Evolutionary conservation across 2,888 invertebrate genomes (phyloP), one percentile per base, ranked within the genome.

Genomic region (Criorhina ranunculi): DNA sequence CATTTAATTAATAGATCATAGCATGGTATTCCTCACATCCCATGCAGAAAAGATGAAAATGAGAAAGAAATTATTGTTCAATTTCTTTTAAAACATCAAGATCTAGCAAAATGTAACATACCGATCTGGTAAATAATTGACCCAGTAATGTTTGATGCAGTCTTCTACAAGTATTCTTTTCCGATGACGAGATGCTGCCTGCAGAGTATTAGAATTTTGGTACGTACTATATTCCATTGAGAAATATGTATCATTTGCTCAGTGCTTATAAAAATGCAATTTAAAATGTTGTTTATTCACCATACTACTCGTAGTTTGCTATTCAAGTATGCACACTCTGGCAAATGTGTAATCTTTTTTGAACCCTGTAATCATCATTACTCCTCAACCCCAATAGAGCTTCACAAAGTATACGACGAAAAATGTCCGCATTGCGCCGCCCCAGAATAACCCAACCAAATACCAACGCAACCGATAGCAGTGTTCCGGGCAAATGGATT

Each of bases 371-470:
- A 51, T 66, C 37, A 51, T 66, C 11, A 29, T 66, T 66, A 51
- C 51, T 29, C 24, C 40, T 35, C 37, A 29, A 11, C 66, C 66
- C 29, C n/a, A n/a, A 7, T 6, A 37, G 37, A 15, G 51, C 64
- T 49, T 24, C 24, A 24, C 24, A 24, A 24, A 24, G 24, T n/a
- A n/a, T 46, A 62, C 46, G 35, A 46, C 64, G 37, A 19, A 19
- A 49, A 15, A 9, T 19, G 62, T 67, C 67, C 8, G 67, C 67
- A 67, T 67, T 67, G 67, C 53, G 53, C 53, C 42, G 53, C n/a
- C 31, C 53, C 17, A 9, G 31, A 40, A 64, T 37, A 51, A 46
- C 33, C 64, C 8, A 24, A 12, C 46, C 5, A 31, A 35, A 46
- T 33, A 64, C 5, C 12, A 60, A 11, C 31, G 42, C 42, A 31